These are phyloP conservation scores for Drosophila repletoides DNA, from an alignment of 1,140 invertebrate species.

Conservation along the genomic window DNA sequence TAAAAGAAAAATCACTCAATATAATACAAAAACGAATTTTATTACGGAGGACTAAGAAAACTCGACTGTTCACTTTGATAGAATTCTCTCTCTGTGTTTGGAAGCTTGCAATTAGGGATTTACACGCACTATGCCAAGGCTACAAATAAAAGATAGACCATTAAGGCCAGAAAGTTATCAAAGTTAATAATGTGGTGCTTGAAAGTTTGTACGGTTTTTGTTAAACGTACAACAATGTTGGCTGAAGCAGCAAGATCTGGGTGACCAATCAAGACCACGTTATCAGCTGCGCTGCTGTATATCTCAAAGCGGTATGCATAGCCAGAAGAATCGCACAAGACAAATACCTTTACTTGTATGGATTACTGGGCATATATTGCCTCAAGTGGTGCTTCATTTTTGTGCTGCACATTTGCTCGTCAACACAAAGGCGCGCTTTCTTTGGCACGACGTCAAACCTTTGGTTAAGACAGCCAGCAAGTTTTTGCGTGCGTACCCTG, in stretches of 20 bases:
- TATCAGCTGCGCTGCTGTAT: slow-evolving; percentile 15
- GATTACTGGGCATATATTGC: slow-evolving; percentile 42
- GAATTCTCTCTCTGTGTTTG: too few species aligned
- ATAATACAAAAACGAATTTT: too few species aligned
- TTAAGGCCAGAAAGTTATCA: too few species aligned
- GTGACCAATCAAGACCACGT: neutral
- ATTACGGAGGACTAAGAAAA: too few species aligned
- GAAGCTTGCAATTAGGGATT: too few species aligned
- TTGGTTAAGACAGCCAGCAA: slow-evolving; percentile 16
- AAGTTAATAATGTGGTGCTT: neutral
- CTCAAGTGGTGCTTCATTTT: slow-evolving; percentile 11
- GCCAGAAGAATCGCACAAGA: slow-evolving; percentile 3
- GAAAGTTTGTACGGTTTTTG: neutral
- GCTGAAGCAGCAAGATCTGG: slow-evolving; percentile 11
- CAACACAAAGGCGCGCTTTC: slow-evolving; percentile 8
- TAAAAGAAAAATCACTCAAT: too few species aligned
- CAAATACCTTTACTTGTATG: slow-evolving; percentile 24
- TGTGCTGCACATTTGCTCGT: slow-evolving; percentile 19
- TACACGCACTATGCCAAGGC: too few species aligned
- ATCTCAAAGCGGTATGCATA: slow-evolving; percentile 20
- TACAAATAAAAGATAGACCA: too few species aligned
- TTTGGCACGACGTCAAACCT: slow-evolving; percentile 18
- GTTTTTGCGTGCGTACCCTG: slow-evolving; percentile 26
- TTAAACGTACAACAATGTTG: neutral
- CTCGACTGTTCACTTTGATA: too few species aligned